Percentiles rank a stretch among this genome's conserved stretches.
These are phyloP conservation scores for Ochropleura leucogaster DNA, from an alignment of 2,888 invertebrate species.

Conservation along the genomic window DNA sequence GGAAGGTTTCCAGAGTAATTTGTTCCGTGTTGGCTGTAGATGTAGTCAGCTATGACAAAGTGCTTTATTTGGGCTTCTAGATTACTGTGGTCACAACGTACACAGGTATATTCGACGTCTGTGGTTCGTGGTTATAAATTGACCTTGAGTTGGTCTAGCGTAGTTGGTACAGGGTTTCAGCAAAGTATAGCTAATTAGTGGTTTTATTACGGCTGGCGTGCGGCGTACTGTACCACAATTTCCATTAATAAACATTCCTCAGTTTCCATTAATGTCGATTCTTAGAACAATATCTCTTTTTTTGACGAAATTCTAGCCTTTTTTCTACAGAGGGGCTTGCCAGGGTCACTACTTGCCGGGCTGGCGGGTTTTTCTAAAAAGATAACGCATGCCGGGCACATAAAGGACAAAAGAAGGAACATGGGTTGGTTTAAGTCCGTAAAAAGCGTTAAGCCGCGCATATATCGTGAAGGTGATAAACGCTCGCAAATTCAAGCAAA, in stretches of 20 bases:
- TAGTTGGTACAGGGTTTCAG: not conserved
- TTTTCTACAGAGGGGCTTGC: not conserved
- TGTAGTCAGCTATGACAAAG: conserved; percentile 37
- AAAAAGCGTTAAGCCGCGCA: no score
- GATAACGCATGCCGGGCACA: no score
- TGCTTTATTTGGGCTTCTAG: conserved; percentile 4
- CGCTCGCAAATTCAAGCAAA: no score
- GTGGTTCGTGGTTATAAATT: not conserved
- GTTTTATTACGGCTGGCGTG: not conserved
- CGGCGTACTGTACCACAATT: not conserved
- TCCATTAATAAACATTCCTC: not conserved
- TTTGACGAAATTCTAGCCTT: not conserved
- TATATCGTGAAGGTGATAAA: no score
- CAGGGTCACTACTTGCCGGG: no score
- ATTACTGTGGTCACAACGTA: conserved; percentile 1
- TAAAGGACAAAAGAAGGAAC: no score
- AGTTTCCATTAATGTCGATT: not conserved
- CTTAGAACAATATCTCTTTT: not conserved
- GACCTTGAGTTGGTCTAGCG: not conserved
- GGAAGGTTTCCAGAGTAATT: conserved; percentile 27
- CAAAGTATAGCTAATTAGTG: not conserved
- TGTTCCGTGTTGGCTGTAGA: conserved; percentile 29
- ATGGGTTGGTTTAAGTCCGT: no score
- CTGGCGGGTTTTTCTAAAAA: no score
- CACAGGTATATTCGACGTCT: not conserved